These are phyloP conservation scores for Phacellophora camtschatica DNA, from an alignment of 30 jellyfish, hydroid and myxozoan species.

Conservation along the genomic window DNA sequence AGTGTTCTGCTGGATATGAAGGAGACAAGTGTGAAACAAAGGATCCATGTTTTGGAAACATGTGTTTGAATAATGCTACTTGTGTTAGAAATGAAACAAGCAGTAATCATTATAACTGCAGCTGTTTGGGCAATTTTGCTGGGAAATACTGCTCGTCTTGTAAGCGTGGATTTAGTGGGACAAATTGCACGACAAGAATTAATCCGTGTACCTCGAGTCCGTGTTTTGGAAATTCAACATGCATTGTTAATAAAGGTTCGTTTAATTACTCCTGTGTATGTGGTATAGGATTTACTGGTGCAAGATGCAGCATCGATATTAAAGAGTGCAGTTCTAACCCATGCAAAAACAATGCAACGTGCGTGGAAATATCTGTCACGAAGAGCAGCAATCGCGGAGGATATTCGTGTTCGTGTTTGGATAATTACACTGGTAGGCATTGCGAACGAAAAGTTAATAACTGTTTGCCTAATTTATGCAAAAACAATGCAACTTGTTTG, in stretches of 20 bases:
- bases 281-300: slow-evolving; percentile 18
- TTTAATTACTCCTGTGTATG: slow-evolving; percentile 29
- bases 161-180: slow-evolving; percentile 54
- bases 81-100: slow-evolving; percentile 16
- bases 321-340: slow-evolving; percentile 31
- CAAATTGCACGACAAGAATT: slow-evolving; percentile 11
- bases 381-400: slow-evolving; percentile 10
- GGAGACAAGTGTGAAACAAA: slow-evolving; percentile 15
- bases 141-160: slow-evolving; percentile 44
- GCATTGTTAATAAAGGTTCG: not conserved
- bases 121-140: slow-evolving; percentile 35
- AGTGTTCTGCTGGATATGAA: slow-evolving; percentile 28
- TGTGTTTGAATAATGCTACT: slow-evolving; percentile 35
- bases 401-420: slow-evolving; percentile 2
- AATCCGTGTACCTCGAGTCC: slow-evolving; percentile 56
- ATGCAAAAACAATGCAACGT: slow-evolving; percentile 43
- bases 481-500: slow-evolving; percentile 39
- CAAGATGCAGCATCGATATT: not conserved
- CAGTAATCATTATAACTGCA: slow-evolving; percentile 5
- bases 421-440: slow-evolving; percentile 9
- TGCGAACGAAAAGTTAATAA: not conserved
- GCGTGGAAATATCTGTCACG: not conserved
- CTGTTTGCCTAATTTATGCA: slow-evolving; percentile 27
- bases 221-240: slow-evolving; percentile 37
- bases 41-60: slow-evolving; percentile 19